phyloP scores from a whole-genome alignment of 37 sponge, comb jelly and placozoan genomes.

The Hexactinellida sp. region DNA sequence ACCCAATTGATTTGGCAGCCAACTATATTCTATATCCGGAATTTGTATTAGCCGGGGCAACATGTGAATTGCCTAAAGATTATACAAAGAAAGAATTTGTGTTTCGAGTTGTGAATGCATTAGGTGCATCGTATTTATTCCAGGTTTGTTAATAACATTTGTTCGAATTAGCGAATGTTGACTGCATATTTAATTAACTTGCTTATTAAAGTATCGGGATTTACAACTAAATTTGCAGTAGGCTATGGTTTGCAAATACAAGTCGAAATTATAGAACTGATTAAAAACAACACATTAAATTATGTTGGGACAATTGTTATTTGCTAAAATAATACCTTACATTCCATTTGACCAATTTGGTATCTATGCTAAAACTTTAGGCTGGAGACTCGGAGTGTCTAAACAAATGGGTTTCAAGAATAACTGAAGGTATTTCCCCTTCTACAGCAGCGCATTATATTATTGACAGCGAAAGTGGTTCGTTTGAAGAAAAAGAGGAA shows the following conservation, averaged over 20 bases:
- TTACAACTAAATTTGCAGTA: no score
- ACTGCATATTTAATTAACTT: no score
- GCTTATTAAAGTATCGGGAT: no score
- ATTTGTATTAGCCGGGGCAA: background rate
- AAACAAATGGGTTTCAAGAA: background rate
- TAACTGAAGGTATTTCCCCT: background rate
- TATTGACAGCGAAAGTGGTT: background rate
- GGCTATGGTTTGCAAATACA: no score
- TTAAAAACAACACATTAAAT: no score
- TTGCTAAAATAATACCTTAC: background rate
- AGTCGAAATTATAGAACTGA: no score
- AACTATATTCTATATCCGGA: background rate
- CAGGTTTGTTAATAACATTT: background rate
- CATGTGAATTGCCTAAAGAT: background rate
- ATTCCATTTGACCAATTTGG: background rate
- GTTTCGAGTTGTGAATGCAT: background rate
- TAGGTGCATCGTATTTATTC: background rate
- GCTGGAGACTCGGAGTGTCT: background rate
- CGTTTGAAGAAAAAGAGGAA: background rate
- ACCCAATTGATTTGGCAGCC: background rate
- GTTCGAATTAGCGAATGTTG: background rate
- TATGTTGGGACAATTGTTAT: no score
- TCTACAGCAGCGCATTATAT: background rate
- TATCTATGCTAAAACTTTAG: no score
- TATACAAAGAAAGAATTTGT: conserved; percentile 4